Evolutionary conservation across 2,888 invertebrate species (phyloP).

Genomic region (Venusia cambrica): DNA sequence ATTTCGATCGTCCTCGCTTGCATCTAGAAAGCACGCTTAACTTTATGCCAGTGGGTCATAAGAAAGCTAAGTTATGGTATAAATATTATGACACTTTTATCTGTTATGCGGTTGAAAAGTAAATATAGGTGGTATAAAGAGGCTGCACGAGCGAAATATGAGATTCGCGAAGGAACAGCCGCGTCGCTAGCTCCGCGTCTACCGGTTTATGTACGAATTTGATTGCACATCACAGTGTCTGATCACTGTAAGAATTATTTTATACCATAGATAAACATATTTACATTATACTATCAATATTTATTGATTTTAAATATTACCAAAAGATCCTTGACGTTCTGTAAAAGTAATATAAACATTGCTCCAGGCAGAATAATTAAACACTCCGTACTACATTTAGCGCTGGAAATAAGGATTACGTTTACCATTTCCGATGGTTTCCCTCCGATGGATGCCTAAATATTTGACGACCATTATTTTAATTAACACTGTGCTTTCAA

Average conservation of each 20-base stretch:
- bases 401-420: no score
- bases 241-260: slow-evolving; percentile 35
- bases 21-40: slow-evolving; percentile 63
- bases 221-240: slow-evolving; percentile 49
- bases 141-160: slow-evolving; percentile 38
- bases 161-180: slow-evolving; percentile 49
- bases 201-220: slow-evolving; percentile 47
- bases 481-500: slow-evolving; percentile 20
- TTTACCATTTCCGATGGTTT: no score
- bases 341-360: no score
- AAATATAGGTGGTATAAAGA: slow-evolving; percentile 58
- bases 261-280: neutral
- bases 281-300: no score
- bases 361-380: no score
- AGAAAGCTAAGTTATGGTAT: slow-evolving; percentile 74
- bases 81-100: slow-evolving; percentile 80
- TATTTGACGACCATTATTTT: slow-evolving; percentile 35
- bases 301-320: no score
- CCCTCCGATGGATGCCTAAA: slow-evolving; percentile 68
- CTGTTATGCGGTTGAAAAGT: slow-evolving; percentile 69
- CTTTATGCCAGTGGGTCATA: slow-evolving; percentile 72
- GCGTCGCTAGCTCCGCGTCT: slow-evolving; percentile 38
- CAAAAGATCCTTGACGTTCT: no score
- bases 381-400: no score
- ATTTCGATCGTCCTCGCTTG: slow-evolving; percentile 39